A percentile compares a stretch with the other conserved stretches of the same genome.
Evolutionary conservation across 2,113 vertebrate species (phyloP).

Genomic region (Aphyosemion australe): DNA sequence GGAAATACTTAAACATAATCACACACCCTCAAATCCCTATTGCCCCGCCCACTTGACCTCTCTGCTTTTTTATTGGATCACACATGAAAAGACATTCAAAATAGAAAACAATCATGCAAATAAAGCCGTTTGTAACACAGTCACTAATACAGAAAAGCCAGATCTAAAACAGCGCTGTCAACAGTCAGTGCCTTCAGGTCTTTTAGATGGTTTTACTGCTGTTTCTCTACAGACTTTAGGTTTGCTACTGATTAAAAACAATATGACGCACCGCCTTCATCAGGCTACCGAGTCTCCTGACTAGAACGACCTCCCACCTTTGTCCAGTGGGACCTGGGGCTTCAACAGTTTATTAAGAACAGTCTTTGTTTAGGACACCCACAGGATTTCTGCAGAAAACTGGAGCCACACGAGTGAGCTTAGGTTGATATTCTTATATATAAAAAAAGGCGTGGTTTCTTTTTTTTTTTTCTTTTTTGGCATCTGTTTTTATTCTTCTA

Average conservation of each 20-base stretch:
- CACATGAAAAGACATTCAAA: slow-evolving; percentile 78
- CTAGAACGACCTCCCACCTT: slow-evolving; percentile 36
- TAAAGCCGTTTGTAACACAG: slow-evolving; percentile 73
- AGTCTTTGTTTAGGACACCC: slow-evolving; percentile 54
- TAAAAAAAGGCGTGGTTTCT: slow-evolving; percentile 66
- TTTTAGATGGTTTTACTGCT: slow-evolving; percentile 66
- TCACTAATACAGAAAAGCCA: slow-evolving; percentile 71
- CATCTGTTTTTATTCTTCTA: slow-evolving; percentile 64
- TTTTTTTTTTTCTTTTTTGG: slow-evolving; percentile 60
- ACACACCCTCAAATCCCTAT: slow-evolving; percentile 55
- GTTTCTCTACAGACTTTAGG: slow-evolving; percentile 69
- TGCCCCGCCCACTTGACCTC: slow-evolving; percentile 25
- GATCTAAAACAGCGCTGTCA: slow-evolving; percentile 75
- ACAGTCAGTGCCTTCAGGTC: slow-evolving; percentile 90
- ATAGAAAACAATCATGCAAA: slow-evolving; percentile 87
- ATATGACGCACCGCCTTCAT: slow-evolving; percentile 51
- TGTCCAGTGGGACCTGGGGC: slow-evolving; percentile 35
- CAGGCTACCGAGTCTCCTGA: slow-evolving; percentile 57
- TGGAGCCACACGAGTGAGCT: slow-evolving; percentile 46
- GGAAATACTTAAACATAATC: slow-evolving; percentile 43
- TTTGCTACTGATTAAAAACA: slow-evolving; percentile 79
- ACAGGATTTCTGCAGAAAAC: slow-evolving; percentile 53
- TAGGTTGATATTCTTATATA: slow-evolving; percentile 47
- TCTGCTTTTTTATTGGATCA: slow-evolving; percentile 26
- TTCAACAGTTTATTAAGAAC: slow-evolving; percentile 59